Base-by-base conservation (phyloP, 2,797 vertebrate species). In the Oreortyx pictus region DNA sequence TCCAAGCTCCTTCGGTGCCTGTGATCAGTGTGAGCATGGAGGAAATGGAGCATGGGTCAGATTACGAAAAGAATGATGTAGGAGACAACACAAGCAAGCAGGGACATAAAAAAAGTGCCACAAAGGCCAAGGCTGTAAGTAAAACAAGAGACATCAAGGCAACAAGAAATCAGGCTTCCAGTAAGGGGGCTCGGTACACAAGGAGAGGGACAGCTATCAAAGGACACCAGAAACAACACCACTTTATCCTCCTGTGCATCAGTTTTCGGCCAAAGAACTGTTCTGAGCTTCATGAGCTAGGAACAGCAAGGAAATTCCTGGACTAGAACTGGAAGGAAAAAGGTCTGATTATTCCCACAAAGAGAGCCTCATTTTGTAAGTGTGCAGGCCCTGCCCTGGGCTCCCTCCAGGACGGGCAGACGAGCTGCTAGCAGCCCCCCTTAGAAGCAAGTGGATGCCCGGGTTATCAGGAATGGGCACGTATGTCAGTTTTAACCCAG, bases 11-110 rank as follows among this genome's bases (percentile, higher is more conserved):
- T 6, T 35, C 9, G 18, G 47, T 5, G 14, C 41, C 52, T 4
- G 0, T 5, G 2, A n/a, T 71, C 80, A 17, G 5, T 1, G 10
- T 1, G 3, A 60, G 33, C 46, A 3, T 1, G 0, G 64, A 43
- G 70, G 74, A 79, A 80, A 75, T 1, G 16, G 37, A 73, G 37
- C 91, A 17, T 1, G 11, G 61, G 33, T 82, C 82, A 37, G 37
- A 7, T 23, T 24, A 12, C 16, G 1, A 16, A 19, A 59, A 57
- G 72, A 37, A 82, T 52, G 56, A 5, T 0, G 3, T 39, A 68
- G 82, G 56, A 74, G 82, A 54, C 25, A 14, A 52, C 33, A 52
- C 8, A 19, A 52, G 43, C 66, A 41, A 2, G 0, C 1, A 2
- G 39, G 61, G 44, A 22, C 11, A 19, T 15, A 41, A 70, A 64